Evolutionary conservation across 2,113 vertebrate genomes (phyloP).

Genomic region (Centropus bengalensis): DNA sequence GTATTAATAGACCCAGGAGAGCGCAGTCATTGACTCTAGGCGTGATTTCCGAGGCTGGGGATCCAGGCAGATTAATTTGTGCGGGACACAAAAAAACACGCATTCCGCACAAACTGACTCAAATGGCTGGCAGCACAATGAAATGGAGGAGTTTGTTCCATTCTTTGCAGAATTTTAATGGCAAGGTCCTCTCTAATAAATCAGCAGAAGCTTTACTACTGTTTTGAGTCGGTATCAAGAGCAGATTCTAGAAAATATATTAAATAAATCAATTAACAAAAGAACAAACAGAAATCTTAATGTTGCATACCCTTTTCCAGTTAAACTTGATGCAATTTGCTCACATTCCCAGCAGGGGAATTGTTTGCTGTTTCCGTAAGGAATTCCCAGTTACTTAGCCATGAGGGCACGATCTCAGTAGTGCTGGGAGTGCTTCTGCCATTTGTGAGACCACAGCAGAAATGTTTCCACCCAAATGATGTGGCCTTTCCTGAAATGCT

Average conservation of each 20-base stretch:
- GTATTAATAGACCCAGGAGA: background rate
- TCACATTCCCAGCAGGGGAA: background rate
- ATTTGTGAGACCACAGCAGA: background rate
- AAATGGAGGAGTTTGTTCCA: background rate
- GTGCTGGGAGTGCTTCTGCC: background rate
- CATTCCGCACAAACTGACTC: background rate
- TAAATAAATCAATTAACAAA: background rate
- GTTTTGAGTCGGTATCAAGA: background rate
- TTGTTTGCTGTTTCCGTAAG: background rate
- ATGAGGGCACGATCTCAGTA: background rate
- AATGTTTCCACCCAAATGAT: background rate
- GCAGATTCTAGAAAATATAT: background rate
- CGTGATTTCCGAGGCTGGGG: background rate
- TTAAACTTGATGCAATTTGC: background rate
- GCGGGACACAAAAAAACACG: background rate
- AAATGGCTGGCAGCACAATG: background rate
- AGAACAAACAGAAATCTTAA: background rate
- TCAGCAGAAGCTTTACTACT: background rate
- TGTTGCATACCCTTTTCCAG: background rate
- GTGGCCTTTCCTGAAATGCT: background rate
- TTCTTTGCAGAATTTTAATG: background rate
- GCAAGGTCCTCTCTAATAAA: background rate
- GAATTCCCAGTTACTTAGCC: constrained; percentile 4
- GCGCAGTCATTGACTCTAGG: background rate
- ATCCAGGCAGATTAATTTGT: background rate